phyloP scores from a whole-genome alignment of 2,888 invertebrate genomes.

The Plagodis dolabraria region DNA sequence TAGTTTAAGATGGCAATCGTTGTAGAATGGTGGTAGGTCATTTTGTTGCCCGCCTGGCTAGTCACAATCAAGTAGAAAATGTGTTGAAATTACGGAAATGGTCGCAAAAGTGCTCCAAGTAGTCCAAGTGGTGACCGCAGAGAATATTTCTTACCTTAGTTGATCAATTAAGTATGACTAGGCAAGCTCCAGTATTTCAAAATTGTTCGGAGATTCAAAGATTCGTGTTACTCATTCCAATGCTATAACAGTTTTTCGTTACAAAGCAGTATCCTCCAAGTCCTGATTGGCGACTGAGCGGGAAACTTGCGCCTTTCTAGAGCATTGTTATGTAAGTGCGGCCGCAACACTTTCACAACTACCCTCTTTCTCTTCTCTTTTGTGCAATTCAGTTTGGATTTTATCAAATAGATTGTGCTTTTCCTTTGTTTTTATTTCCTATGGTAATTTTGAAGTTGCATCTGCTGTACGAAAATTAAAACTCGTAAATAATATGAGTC shows the following conservation, averaged over 20 bases:
- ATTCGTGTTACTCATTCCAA: background rate
- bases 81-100: too few relatives aligned
- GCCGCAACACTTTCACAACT: slow-evolving; percentile 35
- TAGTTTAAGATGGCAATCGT: too few relatives aligned
- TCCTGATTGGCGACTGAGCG: slow-evolving; percentile 37
- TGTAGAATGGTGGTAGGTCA: too few relatives aligned
- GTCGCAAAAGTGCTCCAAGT: background rate
- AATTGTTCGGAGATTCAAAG: background rate
- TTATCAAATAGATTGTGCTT: slow-evolving; percentile 16
- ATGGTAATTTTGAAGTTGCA: too few relatives aligned
- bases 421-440: background rate
- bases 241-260: slow-evolving; percentile 29
- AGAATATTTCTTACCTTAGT: background rate
- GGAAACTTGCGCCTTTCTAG: slow-evolving; percentile 37
- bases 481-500: too few relatives aligned
- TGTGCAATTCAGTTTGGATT: slow-evolving; percentile 19
- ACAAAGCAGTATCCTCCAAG: slow-evolving; percentile 13
- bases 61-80: too few relatives aligned
- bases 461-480: too few relatives aligned
- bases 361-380: slow-evolving; percentile 26
- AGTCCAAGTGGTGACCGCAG: background rate
- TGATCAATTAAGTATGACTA: too few relatives aligned
- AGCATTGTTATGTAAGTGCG: slow-evolving; percentile 44
- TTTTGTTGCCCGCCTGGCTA: too few relatives aligned
- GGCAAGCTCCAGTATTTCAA: background rate